A percentile compares a stretch with the other conserved stretches of the same genome.
Conservation (phyloP, 1,140 invertebrate species). For the Papilio helenus region DNA sequence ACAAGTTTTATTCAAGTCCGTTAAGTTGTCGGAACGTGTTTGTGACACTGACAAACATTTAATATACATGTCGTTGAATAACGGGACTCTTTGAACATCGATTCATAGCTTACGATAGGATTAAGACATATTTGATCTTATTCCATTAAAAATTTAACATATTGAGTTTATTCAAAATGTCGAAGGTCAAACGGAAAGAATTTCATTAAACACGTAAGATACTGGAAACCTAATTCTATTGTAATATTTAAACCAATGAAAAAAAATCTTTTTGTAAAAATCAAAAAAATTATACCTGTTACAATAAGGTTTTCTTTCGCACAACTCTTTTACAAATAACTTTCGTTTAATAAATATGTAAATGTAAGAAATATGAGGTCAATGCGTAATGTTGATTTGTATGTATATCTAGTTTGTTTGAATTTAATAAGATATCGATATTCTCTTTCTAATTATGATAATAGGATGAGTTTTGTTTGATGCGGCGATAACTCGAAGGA, state of each 20-base stretch:
- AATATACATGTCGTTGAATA: constrained; percentile 34
- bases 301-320: too few relatives aligned
- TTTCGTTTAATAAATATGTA: too few relatives aligned
- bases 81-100: constrained; percentile 26
- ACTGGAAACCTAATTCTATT: not conserved
- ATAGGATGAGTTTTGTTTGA: constrained; percentile 11
- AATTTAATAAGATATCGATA: not conserved
- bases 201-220: not conserved
- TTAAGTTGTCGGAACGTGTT: constrained; percentile 37
- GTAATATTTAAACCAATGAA: not conserved
- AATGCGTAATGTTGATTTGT: too few relatives aligned
- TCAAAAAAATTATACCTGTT: too few relatives aligned
- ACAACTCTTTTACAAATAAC: too few relatives aligned
- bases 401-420: not conserved
- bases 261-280: not conserved
- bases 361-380: too few relatives aligned
- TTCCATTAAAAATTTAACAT: not conserved
- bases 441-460: not conserved
- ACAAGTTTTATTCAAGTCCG: constrained; percentile 33
- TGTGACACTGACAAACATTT: constrained; percentile 34
- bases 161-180: not conserved
- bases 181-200: not conserved
- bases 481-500: not conserved
- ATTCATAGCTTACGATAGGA: not conserved
- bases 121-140: not conserved